Base-by-base conservation (phyloP, 53 echinoderm and acorn worm species). In the Apostichopus leukothele region DNA sequence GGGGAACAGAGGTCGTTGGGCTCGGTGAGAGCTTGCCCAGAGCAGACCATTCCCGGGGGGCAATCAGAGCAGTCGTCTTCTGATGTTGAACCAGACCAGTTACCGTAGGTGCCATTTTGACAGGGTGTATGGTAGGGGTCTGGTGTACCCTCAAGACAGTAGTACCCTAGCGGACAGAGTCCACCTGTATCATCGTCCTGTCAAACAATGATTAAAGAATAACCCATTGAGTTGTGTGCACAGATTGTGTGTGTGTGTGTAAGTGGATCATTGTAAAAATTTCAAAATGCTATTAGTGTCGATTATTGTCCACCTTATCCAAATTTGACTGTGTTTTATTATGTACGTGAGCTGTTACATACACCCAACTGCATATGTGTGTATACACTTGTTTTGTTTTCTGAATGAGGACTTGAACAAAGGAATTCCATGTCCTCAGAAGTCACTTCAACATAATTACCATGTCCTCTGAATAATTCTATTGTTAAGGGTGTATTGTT, bases 21-120 rank as follows among this genome's bases (percentile, higher is more conserved):
- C 23, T 90, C 92, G 14, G 81, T 89, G 10, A 96, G 91, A 39
- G 95, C 97, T 60, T 74, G 67, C 5, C 92, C 97, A 9, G 88
- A 91, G 76, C 97, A 96, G 12, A 94, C 95, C 87, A 93, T 90
- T 13, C 97, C 97, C 10, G 92, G 83, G 51, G 91, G 95, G 67
- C 97, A 96, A 80, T 96, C 97, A 89, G 89, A 26, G 66, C 97
- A 96, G 76, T 96, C 97, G 2, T 84, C 91, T 61, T 76, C 79
- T 6, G 81, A 74, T 59, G 89, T 66, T 12, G 86, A 81, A 10
- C 97, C 97, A 7, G 95, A 92, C 75, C 91, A 89, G 77, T 96
- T 96, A 23, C 92, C 91, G 92, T 90, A 96, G 2, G 97, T 96
- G 84, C 97, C 97, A 90, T 96, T 96, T n/a, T 91, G 75, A 88